Percentiles rank a stretch among this genome's conserved stretches.
phyloP scores from a whole-genome alignment of 2,113 vertebrate species.

The Mesembrinibis cayennensis region DNA sequence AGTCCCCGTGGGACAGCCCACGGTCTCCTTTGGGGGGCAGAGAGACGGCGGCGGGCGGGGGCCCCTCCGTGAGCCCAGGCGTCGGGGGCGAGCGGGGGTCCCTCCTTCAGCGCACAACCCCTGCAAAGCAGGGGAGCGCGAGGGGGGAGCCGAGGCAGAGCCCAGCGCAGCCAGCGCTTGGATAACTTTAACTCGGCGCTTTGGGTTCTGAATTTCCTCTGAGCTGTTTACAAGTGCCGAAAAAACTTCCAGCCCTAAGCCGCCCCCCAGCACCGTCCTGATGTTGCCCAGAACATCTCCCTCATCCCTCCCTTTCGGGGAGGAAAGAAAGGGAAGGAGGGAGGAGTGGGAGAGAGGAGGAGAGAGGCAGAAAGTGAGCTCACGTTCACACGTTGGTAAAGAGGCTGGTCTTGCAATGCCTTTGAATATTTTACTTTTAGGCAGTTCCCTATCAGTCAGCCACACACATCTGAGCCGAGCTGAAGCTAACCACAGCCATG shows the following conservation, averaged over 20 bases:
- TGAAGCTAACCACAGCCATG: constrained; percentile 55
- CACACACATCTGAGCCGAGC: constrained; percentile 34
- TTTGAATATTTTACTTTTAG: constrained; percentile 77
- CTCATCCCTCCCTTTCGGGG: constrained; percentile 28
- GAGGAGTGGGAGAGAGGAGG: constrained; percentile 64
- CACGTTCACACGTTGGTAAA: constrained; percentile 78
- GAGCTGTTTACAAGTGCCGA: constrained; percentile 53
- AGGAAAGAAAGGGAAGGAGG: not conserved
- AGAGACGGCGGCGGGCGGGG: not conserved
- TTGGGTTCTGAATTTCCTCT: constrained; percentile 25
- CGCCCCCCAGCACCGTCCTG: not conserved
- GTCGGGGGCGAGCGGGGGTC: not conserved
- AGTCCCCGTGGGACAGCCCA: not conserved
- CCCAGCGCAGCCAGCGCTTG: not conserved
- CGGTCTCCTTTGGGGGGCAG: not conserved
- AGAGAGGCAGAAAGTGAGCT: constrained; percentile 77
- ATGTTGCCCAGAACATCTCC: constrained; percentile 60
- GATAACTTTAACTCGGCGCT: constrained; percentile 53
- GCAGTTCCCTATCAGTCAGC: constrained; percentile 67
- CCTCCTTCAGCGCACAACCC: constrained; percentile 37
- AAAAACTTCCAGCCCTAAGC: not conserved
- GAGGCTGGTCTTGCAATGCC: constrained; percentile 74
- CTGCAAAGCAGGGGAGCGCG: not conserved
- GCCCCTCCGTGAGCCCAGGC: not conserved
- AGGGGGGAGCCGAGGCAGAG: not conserved